phyloP scores from a whole-genome alignment of 2,888 invertebrate species.

The Aquatica leii region DNA sequence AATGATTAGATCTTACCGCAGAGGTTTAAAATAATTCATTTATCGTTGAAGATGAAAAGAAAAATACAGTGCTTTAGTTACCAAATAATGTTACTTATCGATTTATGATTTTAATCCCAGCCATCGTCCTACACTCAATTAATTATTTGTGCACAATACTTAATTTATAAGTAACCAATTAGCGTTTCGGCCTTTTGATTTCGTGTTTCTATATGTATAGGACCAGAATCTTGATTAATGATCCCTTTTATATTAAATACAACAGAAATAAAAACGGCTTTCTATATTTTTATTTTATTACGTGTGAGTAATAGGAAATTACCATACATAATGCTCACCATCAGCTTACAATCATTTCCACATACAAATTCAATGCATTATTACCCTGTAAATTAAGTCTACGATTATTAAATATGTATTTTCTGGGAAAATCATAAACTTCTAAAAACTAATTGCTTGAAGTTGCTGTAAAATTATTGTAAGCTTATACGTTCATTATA shows the following conservation, averaged over 20 bases:
- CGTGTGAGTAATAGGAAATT: slow-evolving; percentile 19
- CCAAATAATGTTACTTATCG: background rate
- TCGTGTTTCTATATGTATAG: background rate
- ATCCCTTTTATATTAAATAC: background rate
- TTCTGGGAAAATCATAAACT: slow-evolving; percentile 29
- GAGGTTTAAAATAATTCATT: slow-evolving; percentile 25
- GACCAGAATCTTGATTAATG: background rate
- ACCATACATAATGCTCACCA: slow-evolving; percentile 17
- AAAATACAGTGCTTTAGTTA: background rate
- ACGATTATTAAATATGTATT: slow-evolving; percentile 16
- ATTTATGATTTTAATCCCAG: slow-evolving; percentile 7
- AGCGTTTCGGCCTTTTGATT: slow-evolving; percentile 8
- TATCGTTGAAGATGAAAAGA: slow-evolving; percentile 20
- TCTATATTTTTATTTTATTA: slow-evolving; percentile 18
- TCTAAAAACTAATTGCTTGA: slow-evolving; percentile 25
- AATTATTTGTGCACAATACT: slow-evolving; percentile 3
- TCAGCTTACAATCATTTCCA: slow-evolving; percentile 17
- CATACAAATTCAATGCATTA: slow-evolving; percentile 19
- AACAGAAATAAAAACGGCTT: background rate
- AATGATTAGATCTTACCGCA: slow-evolving; percentile 30
- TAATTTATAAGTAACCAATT: slow-evolving; percentile 8
- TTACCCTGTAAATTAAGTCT: slow-evolving; percentile 18
- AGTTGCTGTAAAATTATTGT: slow-evolving; percentile 14
- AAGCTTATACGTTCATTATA: slow-evolving; percentile 1
- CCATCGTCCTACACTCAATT: slow-evolving; percentile 2